A percentile compares a stretch with the other conserved stretches of the same genome.
Evolutionary conservation across 2,113 vertebrate genomes (phyloP).

Genomic region (Takifugu bimaculatus): DNA sequence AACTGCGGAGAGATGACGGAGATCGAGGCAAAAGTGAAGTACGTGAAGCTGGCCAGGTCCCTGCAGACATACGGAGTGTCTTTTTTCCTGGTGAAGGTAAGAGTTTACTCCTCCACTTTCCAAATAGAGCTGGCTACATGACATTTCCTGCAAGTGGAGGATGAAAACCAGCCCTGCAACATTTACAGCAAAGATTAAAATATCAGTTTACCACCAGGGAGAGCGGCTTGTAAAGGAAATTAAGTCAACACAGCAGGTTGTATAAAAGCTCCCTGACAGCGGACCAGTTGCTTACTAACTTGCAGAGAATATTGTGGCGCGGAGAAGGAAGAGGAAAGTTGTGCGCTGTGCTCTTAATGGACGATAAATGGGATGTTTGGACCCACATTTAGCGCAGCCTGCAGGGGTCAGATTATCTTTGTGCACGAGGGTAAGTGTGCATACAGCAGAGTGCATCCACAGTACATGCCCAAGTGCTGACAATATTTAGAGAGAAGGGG

Average conservation of each 20-base stretch:
- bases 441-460: background rate
- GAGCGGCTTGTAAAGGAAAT: conserved; percentile 26
- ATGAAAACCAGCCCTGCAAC: conserved; percentile 6
- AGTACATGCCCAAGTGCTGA: conserved; percentile 5
- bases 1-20: conserved; percentile 95
- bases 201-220: conserved; percentile 1
- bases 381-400: conserved; percentile 26
- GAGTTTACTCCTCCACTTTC: background rate
- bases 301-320: conserved; percentile 6
- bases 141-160: background rate
- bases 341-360: conserved; percentile 46
- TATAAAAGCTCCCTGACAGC: conserved; percentile 33
- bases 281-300: conserved; percentile 17
- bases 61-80: conserved; percentile 94
- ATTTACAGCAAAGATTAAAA: too few species aligned
- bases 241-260: conserved; percentile 25
- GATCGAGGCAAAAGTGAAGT: conserved; percentile 98
- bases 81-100: conserved; percentile 97
- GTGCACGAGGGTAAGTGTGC: conserved; percentile 4
- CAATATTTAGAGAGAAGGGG: conserved; percentile 29
- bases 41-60: conserved; percentile 93
- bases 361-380: conserved; percentile 55
- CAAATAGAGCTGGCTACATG: background rate
- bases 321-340: conserved; percentile 16
- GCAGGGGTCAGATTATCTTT: conserved; percentile 33